A percentile compares a stretch with the other conserved stretches of the same genome.
phyloP scores from a whole-genome alignment of 2,888 invertebrate species.

The Ellobium chinense region DNA sequence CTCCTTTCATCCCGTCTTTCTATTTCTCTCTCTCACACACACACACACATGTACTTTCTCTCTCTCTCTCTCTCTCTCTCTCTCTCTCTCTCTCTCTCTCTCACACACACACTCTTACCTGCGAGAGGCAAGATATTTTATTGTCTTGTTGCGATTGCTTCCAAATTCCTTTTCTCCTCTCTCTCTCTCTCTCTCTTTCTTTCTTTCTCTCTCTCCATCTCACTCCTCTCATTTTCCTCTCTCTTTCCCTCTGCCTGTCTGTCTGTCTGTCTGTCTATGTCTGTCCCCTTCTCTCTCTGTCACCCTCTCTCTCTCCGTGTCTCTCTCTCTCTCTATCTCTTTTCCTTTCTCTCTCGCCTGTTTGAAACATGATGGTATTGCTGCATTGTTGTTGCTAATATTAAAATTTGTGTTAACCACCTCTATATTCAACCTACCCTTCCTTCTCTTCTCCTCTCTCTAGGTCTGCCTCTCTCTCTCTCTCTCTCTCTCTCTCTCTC shows the following conservation, averaged over 20 bases:
- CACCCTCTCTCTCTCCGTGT: background rate
- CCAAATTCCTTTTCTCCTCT: background rate
- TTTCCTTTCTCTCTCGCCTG: too few species aligned
- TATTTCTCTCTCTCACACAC: background rate
- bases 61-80: background rate
- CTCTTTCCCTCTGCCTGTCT: background rate
- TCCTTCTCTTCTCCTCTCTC: background rate
- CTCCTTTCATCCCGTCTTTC: background rate
- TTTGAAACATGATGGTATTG: too few species aligned
- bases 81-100: conserved; percentile 6
- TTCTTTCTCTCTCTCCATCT: background rate
- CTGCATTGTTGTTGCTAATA: too few species aligned
- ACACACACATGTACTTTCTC: background rate
- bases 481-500: background rate
- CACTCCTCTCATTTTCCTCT: background rate
- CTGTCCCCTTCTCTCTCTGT: background rate
- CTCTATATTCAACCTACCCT: background rate
- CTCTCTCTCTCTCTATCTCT: background rate
- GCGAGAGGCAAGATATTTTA: background rate
- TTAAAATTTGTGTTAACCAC: background rate
- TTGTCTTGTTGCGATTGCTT: background rate
- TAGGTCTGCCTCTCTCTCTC: background rate
- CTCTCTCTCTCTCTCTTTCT: background rate
- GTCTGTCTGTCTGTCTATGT: background rate
- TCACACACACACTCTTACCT: background rate